Base-by-base conservation (phyloP, 2,113 vertebrate species). In the Australoheros scitulus region DNA sequence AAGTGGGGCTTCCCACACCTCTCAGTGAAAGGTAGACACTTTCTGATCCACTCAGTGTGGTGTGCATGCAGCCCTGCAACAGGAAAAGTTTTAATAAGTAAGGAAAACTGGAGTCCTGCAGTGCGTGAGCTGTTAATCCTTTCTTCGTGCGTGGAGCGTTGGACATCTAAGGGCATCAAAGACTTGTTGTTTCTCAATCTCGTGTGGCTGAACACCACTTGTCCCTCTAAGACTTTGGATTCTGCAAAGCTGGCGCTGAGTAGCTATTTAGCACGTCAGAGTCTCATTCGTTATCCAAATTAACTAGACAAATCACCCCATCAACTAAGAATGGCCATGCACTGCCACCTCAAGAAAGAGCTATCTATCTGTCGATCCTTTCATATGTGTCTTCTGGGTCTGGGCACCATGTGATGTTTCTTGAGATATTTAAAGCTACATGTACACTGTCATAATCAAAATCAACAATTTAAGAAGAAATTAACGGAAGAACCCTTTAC, bases 391-490 rank as follows among this genome's bases (percentile, higher is more conserved):
- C 29, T 72, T 32, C 26, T 32, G 47, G 43, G 24, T n/a, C 68
- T 52, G 8, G 29, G 47, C 68, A 20, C 24, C 43, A 32, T 32
- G 68, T n/a, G 26, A 52, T 52, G 0, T 50, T 70, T 70, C 41
- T 52, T 32, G 26, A 41, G 24, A 2, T 55, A 26, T 72, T n/a
- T 72, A 55, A 72, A 72, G 47, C 20, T 52, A 32, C 47, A 32
- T 50, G 43, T 43, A 17, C 14, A 17, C 5, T 50, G 47, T 52
- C 17, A 17, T 52, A 52, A 52, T 18, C 50, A 52, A 10, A 38
- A 38, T 52, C 50, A 52, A 52, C 15, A 52, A 52, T 2, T 36
- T 29, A 52, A 52, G 0, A 2, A 26, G 18, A 32, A 17, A 0
- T 50, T 36, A 36, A 10, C 32, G n/a, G 34, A 2, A n/a, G n/a